Conservation (phyloP, 2,888 invertebrate species). For the Asteroscopus sphinx region DNA sequence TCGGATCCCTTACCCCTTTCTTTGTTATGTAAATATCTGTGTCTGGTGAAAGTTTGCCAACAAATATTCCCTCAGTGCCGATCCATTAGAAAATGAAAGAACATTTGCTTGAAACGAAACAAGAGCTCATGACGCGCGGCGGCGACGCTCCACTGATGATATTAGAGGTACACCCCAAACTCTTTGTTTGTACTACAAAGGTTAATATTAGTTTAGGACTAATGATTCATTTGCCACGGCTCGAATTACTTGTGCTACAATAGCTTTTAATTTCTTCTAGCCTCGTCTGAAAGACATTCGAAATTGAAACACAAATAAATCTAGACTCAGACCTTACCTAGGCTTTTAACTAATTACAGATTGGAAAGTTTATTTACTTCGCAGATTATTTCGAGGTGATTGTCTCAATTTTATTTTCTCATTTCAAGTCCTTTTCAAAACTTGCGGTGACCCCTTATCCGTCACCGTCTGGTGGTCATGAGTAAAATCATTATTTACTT, state of each 20-base stretch:
- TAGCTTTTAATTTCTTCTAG: slow-evolving; percentile 56
- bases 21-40: slow-evolving; percentile 86
- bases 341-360: slow-evolving; percentile 46
- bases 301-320: slow-evolving; percentile 19
- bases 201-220: slow-evolving; percentile 85
- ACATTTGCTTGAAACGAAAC: slow-evolving; percentile 76
- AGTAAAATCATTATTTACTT: slow-evolving; percentile 32
- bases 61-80: slow-evolving; percentile 79
- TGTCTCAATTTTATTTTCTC: slow-evolving; percentile 31
- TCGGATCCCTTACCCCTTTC: slow-evolving; percentile 79
- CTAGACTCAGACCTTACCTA: slow-evolving; percentile 8
- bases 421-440: slow-evolving; percentile 29
- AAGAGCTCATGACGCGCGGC: slow-evolving; percentile 63
- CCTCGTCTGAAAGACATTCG: slow-evolving; percentile 41
- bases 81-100: slow-evolving; percentile 88
- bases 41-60: slow-evolving; percentile 80
- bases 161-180: slow-evolving; percentile 71
- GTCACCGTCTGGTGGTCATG: slow-evolving; percentile 1
- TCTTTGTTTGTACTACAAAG: slow-evolving; percentile 75
- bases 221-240: slow-evolving; percentile 81
- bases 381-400: slow-evolving; percentile 20
- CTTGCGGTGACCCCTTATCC: slow-evolving; percentile 4
- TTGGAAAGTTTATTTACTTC: slow-evolving; percentile 20
- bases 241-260: slow-evolving; percentile 67
- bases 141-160: slow-evolving; percentile 63